Conservation (phyloP, 1,140 invertebrate genomes). For the Lordiphosa mommai region DNA sequence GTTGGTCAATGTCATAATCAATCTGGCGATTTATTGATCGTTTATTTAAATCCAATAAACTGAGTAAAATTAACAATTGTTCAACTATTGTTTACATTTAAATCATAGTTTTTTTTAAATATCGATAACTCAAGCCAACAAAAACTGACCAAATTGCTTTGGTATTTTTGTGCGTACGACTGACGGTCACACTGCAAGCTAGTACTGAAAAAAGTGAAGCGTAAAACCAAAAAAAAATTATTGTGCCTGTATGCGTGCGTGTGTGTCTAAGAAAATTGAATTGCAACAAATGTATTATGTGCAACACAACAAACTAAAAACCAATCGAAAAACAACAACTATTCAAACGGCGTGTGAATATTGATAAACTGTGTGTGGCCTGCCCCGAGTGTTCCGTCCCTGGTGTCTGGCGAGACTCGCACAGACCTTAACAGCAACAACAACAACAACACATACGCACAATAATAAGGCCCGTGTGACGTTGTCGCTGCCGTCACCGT, state of each 20-base stretch:
- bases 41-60: no score
- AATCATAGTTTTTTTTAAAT: no score
- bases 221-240: slow-evolving; percentile 59
- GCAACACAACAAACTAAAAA: slow-evolving; percentile 18
- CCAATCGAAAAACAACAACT: slow-evolving; percentile 24
- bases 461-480: slow-evolving; percentile 70
- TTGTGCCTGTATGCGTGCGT: slow-evolving; percentile 41
- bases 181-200: background rate
- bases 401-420: slow-evolving; percentile 37
- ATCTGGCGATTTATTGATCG: no score
- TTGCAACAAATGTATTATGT: slow-evolving; percentile 37
- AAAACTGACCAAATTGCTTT: no score
- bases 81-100: no score
- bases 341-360: slow-evolving; percentile 19
- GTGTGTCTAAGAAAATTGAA: slow-evolving; percentile 54
- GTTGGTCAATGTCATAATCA: no score
- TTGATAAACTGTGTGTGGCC: slow-evolving; percentile 26
- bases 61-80: no score
- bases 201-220: slow-evolving; percentile 64
- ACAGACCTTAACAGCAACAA: slow-evolving; percentile 21
- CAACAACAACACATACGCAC: slow-evolving; percentile 37
- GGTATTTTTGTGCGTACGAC: no score
- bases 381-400: slow-evolving; percentile 32
- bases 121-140: no score
- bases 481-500: slow-evolving; percentile 65